Percentiles rank a stretch among this genome's conserved stretches.
Evolutionary conservation across 2,888 invertebrate genomes (phyloP).

Genomic region (Polia nebulosa): DNA sequence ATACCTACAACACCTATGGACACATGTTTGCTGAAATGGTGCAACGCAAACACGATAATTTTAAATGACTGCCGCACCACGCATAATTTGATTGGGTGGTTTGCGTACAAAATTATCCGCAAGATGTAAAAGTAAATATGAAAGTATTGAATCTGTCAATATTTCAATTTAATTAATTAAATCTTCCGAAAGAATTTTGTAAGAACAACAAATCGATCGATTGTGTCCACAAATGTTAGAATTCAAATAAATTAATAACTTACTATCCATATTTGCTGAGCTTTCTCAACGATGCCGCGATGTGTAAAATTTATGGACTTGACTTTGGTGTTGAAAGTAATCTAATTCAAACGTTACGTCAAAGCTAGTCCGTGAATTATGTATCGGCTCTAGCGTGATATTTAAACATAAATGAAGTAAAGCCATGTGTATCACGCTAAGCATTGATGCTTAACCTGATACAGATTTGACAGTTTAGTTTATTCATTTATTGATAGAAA

Average conservation of each 20-base stretch:
- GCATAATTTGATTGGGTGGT: constrained; percentile 16
- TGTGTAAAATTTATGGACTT: constrained; percentile 24
- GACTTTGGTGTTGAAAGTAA: constrained; percentile 54
- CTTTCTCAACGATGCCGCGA: constrained; percentile 40
- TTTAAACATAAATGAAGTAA: constrained; percentile 38
- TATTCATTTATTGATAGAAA: constrained; percentile 1
- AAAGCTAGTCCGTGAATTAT: constrained; percentile 45
- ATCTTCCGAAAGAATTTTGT: constrained; percentile 1
- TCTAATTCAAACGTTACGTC: constrained; percentile 52
- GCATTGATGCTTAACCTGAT: background rate
- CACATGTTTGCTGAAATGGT: constrained; percentile 46
- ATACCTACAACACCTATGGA: constrained; percentile 11
- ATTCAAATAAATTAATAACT: constrained; percentile 17
- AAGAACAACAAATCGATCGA: background rate
- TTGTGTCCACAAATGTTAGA: background rate
- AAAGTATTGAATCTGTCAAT: background rate
- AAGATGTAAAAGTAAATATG: constrained; percentile 8
- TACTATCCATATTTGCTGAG: constrained; percentile 11
- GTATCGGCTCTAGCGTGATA: constrained; percentile 31
- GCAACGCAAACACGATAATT: constrained; percentile 43
- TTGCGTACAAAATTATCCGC: constrained; percentile 18
- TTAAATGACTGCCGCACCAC: constrained; percentile 26
- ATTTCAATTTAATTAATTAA: background rate
- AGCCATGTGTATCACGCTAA: constrained; percentile 42
- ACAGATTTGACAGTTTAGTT: background rate